A percentile compares a stretch with the other conserved stretches of the same genome.
Evolutionary conservation across 2,797 vertebrate genomes (phyloP).

Genomic region (Protosalanx chinensis): DNA sequence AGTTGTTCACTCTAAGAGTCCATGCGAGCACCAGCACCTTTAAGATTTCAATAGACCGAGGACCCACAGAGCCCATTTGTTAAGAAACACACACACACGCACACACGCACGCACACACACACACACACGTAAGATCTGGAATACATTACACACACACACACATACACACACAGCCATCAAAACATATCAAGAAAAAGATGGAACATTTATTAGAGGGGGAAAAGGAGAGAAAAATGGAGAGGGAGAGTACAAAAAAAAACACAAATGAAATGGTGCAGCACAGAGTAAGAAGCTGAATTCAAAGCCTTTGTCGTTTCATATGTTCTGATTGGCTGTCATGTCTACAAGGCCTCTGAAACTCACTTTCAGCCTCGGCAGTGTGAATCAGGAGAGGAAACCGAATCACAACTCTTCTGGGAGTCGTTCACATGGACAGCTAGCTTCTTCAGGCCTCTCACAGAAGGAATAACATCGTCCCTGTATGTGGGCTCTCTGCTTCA

Average conservation of each 20-base stretch:
- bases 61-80: neutral
- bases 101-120: conserved; percentile 2
- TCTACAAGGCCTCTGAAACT: conserved; percentile 2
- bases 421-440: neutral
- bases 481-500: conserved; percentile 14
- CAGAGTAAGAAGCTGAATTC: conserved; percentile 25
- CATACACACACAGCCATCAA: conserved; percentile 18
- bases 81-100: conserved; percentile 12
- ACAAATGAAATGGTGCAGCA: conserved; percentile 9
- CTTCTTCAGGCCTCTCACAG: neutral
- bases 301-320: conserved; percentile 19
- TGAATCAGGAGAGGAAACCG: conserved; percentile 9
- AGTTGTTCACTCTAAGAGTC: conserved; percentile 14
- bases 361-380: neutral
- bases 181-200: conserved; percentile 13
- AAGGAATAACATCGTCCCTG: neutral
- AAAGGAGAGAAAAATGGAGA: no score
- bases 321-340: conserved; percentile 22
- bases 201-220: neutral
- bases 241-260: neutral
- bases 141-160: conserved; percentile 6
- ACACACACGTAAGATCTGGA: neutral
- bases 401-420: conserved; percentile 23
- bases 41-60: neutral
- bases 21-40: conserved; percentile 11